Evolutionary conservation across 2,797 vertebrate species (phyloP), one percentile per base, ranked within the genome.

Genomic region (Anabas testudineus): DNA sequence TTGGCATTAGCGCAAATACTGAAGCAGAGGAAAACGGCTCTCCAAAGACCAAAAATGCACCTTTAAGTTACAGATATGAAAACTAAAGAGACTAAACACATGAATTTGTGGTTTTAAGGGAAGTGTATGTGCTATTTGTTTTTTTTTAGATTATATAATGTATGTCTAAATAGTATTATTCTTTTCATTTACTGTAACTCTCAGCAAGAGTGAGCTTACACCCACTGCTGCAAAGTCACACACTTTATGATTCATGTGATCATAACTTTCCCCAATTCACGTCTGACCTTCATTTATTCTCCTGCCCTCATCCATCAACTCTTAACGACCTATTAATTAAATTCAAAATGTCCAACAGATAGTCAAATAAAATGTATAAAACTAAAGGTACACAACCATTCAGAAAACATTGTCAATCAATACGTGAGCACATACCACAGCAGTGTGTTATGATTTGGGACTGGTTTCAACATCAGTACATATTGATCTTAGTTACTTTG

Each of bases 401-500:
- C n/a, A 42, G 46, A 55, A 36, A 22, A 30, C 43, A 32, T n/a
- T 1, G 16, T 34, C 42, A 10, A 18, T 60, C 22, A 10, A 26
- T 2, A 45, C 42, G 26, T 37, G 10, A 62, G 22, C 60, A 59
- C 24, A 28, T 7, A 45, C 21, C 46, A 37, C 21, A 43, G 51
- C 56, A n/a, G 57, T 0, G 1, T 39, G 18, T 51, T 66, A 3
- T 42, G 41, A 1, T 69, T 55, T 52, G 10, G 34, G 21, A 28
- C 43, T 3, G 0, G 41, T 61, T 61, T 62, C 45, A 24, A 36
- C 46, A 64, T 76, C 43, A 39, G 15, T 54, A 24, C 28, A 43
- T 59, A 47, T 53, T 41, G 28, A 57, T 43, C 26, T 36, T 26
- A 22, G 36, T 61, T 67, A 52, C 60, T 61, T 67, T 39, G 7